Conservation (phyloP, 2,888 invertebrate genomes). For the Cancer borealis region DNA sequence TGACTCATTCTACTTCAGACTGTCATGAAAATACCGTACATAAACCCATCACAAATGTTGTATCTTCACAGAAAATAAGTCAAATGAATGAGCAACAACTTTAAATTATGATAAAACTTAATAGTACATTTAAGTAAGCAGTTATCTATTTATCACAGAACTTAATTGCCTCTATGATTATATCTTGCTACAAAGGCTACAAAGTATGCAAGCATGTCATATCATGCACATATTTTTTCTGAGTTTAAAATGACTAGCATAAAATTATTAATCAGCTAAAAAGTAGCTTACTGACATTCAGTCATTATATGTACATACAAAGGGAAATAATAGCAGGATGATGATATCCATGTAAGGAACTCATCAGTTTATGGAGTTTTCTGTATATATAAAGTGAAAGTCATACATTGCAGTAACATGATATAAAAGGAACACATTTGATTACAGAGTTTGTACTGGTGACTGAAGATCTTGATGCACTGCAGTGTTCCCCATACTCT, state of each 20-base stretch:
- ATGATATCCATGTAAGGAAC: constrained; percentile 1
- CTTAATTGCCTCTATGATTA: not conserved
- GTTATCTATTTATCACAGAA: constrained; percentile 22
- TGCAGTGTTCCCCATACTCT: not conserved
- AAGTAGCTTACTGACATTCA: not conserved
- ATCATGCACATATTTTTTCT: not conserved
- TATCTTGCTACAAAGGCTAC: not conserved
- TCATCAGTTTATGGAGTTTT: not conserved
- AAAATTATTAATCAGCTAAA: not conserved
- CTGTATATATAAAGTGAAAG: not conserved
- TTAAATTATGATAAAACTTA: not conserved
- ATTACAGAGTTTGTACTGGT: constrained; percentile 31
- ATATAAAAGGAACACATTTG: constrained; percentile 34
- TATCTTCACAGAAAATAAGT: not conserved
- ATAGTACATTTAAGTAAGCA: not conserved
- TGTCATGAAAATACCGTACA: not conserved
- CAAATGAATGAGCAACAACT: not conserved
- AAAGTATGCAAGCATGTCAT: not conserved
- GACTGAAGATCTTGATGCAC: constrained; percentile 5
- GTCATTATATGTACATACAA: not conserved
- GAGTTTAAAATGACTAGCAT: not conserved
- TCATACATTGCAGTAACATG: not conserved
- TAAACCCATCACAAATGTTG: not conserved
- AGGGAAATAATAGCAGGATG: not conserved
- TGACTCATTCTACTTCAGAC: not conserved